Conservation (phyloP, 1,140 invertebrate genomes). For the Drosophila baimaii region DNA sequence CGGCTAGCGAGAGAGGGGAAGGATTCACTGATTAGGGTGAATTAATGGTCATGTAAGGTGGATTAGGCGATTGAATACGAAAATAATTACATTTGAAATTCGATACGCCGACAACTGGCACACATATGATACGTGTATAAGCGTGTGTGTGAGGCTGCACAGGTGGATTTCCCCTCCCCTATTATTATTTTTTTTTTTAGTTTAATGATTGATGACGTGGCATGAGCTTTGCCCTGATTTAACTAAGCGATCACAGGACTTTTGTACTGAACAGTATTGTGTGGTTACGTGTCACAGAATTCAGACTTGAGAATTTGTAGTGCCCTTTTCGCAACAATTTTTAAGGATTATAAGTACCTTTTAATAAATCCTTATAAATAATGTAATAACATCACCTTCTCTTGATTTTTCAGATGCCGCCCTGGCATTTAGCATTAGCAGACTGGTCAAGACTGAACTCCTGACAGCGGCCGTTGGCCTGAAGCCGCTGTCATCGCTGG, state of each 20-base stretch:
- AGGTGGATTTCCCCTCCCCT: slow-evolving; percentile 41
- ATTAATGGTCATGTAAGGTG: slow-evolving; percentile 84
- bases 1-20: slow-evolving; percentile 30
- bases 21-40: slow-evolving; percentile 82
- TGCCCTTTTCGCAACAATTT: too few relatives aligned
- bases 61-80: slow-evolving; percentile 84
- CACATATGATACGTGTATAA: slow-evolving; percentile 2
- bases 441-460: slow-evolving; percentile 87
- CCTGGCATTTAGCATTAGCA: slow-evolving; percentile 90
- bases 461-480: slow-evolving; percentile 83
- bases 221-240: slow-evolving; percentile 56
- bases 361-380: too few relatives aligned
- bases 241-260: slow-evolving; percentile 16
- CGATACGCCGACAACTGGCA: slow-evolving; percentile 77
- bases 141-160: slow-evolving; percentile 34
- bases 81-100: slow-evolving; percentile 85
- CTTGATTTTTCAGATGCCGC: slow-evolving; percentile 85
- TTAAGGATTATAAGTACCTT: too few relatives aligned
- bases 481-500: slow-evolving; percentile 61
- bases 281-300: too few relatives aligned
- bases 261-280: background rate
- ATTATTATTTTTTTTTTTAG: slow-evolving; percentile 8
- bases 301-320: too few relatives aligned
- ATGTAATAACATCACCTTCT: too few relatives aligned
- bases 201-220: slow-evolving; percentile 61